Evolutionary conservation across 2,888 invertebrate species (phyloP).

Genomic region (Pachydiplax longipennis): DNA sequence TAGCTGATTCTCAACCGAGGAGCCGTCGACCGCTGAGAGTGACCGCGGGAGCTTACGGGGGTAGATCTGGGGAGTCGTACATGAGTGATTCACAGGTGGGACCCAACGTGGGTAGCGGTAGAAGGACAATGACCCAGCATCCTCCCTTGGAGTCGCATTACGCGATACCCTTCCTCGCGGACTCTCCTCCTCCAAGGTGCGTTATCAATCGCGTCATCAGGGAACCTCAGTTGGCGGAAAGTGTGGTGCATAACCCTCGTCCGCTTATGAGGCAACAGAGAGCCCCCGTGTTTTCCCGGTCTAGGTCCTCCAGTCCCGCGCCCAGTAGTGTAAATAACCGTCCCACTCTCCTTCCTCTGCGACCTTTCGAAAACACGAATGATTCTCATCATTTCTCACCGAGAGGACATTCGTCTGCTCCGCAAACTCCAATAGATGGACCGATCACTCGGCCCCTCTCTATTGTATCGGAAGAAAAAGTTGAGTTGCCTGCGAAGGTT

Average conservation of each 20-base stretch:
- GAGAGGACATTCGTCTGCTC: conserved; percentile 43
- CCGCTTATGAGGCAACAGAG: conserved; percentile 9
- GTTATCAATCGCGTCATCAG: not conserved
- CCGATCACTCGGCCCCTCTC: conserved; percentile 53
- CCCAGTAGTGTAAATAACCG: not conserved
- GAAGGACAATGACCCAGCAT: conserved; percentile 20
- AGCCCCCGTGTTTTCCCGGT: not conserved
- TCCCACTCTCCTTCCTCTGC: not conserved
- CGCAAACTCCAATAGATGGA: conserved; percentile 45
- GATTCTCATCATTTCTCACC: not conserved
- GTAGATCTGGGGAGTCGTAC: conserved; percentile 61
- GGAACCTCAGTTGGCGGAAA: conserved; percentile 20
- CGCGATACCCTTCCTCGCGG: conserved; percentile 2
- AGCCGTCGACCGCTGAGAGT: conserved; percentile 77
- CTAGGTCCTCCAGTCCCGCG: conserved; percentile 14
- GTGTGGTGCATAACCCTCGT: not conserved
- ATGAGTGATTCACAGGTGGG: conserved; percentile 64
- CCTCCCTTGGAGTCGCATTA: conserved; percentile 29
- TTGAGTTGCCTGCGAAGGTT: conserved; percentile 45
- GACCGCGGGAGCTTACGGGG: conserved; percentile 11
- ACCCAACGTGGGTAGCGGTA: not conserved
- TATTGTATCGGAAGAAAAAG: conserved; percentile 54
- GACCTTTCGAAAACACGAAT: not conserved
- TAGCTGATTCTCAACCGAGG: conserved; percentile 75
- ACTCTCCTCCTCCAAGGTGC: not conserved